Evolutionary conservation across 1,140 invertebrate genomes (phyloP).

Genomic region (Nomia melanderi): DNA sequence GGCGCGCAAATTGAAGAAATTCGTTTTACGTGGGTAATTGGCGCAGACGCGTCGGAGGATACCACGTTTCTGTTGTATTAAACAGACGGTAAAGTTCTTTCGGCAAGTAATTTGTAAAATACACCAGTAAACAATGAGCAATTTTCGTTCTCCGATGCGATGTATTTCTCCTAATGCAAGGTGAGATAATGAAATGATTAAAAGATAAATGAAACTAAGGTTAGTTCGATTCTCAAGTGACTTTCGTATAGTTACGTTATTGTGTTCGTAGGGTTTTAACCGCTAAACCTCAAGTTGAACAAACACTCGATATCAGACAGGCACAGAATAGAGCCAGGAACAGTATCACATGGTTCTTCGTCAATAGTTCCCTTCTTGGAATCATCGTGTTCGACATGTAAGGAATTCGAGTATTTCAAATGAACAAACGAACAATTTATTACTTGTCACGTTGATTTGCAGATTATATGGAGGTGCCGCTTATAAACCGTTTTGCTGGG

Average conservation of each 20-base stretch:
- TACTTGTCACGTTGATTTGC: conserved; percentile 19
- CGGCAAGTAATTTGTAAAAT: not conserved
- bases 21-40: not conserved
- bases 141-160: conserved; percentile 72
- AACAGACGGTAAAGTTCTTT: not conserved
- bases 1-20: not conserved
- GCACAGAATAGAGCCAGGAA: conserved; percentile 68
- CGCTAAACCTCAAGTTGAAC: conserved; percentile 74
- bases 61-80: not conserved
- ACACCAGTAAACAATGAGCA: conserved; percentile 61
- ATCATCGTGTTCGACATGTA: conserved; percentile 73
- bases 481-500: conserved; percentile 73
- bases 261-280: conserved; percentile 67
- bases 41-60: not conserved
- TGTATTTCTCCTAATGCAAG: conserved; percentile 74
- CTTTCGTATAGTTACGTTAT: conserved; percentile 21
- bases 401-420: conserved; percentile 21
- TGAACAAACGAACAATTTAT: not conserved
- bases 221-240: not conserved
- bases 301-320: conserved; percentile 69
- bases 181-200: conserved; percentile 45
- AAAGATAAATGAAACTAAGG: too few species aligned
- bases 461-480: conserved; percentile 70
- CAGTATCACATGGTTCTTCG: conserved; percentile 72
- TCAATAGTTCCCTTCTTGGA: conserved; percentile 69